Base-by-base conservation (phyloP, 2,888 invertebrate genomes). In the Chydorus sphaericus region DNA sequence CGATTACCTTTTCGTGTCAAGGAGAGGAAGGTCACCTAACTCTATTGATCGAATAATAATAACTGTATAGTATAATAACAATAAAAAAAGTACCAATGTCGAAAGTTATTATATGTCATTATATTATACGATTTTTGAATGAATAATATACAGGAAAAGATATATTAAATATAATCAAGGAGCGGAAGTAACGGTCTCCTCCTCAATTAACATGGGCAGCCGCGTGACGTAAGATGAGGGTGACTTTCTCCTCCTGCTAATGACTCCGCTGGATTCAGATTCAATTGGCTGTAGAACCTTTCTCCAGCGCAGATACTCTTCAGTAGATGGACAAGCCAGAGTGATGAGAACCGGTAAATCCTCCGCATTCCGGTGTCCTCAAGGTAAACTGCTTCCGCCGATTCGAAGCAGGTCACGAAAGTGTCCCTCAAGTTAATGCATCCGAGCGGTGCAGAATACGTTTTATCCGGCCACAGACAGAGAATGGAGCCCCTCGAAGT, bases 351-450 rank as follows among this genome's bases (percentile, higher is more conserved):
- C n/a, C n/a, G 44, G 44, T 11, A 44, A n/a, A 28, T 44, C 44
- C 5, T 44, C 44, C 14, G 23, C 44, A 28, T 44, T 44, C 20
- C 28, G 44, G 14, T 28, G 26, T 44, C n/a, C n/a, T n/a, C n/a
- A n/a, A n/a, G n/a, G n/a, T n/a, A n/a, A n/a, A n/a, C n/a, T n/a
- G n/a, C n/a, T n/a, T n/a, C n/a, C n/a, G n/a, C n/a, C n/a, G n/a
- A n/a, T n/a, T 39, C 39, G 6, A n/a, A 18, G 7, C 39, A 7
- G 10, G 52, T 33, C 36, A 52, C 52, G 18, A 36, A 26, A 20
- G 52, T 52, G 26, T 52, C 52, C 18, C 33, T 31, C 8, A 52
- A 37, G 20, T 16, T 33, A 11, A 52, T 16, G 18, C 52, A 52
- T 33, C 52, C 52, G 16, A 52, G 30, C 18, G 52, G 52, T 31